Percentiles rank a stretch among this genome's conserved stretches.
These are phyloP conservation scores for Hippocampus comes DNA, from an alignment of 2,113 vertebrate genomes.

Conservation along the genomic window DNA sequence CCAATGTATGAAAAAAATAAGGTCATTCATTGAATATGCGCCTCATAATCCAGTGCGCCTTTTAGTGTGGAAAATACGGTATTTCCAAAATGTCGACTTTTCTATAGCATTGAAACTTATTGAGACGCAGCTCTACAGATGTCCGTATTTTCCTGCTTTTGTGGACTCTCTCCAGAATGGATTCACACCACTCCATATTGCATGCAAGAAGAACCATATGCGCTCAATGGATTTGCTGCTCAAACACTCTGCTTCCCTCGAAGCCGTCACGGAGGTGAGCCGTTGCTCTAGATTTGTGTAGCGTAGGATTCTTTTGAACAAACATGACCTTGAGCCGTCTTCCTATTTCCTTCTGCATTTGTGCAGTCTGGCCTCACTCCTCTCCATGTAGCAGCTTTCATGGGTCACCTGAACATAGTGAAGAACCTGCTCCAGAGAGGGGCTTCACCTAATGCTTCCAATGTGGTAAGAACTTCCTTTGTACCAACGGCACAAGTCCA, in stretches of 20 bases:
- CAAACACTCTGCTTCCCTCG: slow-evolving; percentile 90
- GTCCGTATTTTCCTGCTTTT: neutral
- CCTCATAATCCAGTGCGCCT: no score
- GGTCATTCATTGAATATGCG: no score
- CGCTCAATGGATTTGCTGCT: slow-evolving; percentile 94
- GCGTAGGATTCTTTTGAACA: neutral
- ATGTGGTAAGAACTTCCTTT: slow-evolving; percentile 81
- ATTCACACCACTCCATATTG: slow-evolving; percentile 95
- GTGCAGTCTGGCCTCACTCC: slow-evolving; percentile 92
- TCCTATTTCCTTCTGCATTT: slow-evolving; percentile 22
- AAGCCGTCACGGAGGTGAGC: slow-evolving; percentile 92
- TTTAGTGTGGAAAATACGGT: no score
- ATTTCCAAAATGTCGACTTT: no score
- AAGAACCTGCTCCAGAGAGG: slow-evolving; percentile 90
- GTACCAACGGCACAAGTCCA: neutral
- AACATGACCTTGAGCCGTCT: neutral
- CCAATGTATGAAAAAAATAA: no score
- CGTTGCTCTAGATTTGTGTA: neutral
- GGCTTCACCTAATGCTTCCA: slow-evolving; percentile 95
- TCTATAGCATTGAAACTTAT: no score
- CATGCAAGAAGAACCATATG: slow-evolving; percentile 98
- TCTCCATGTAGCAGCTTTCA: slow-evolving; percentile 94
- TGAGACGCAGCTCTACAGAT: no score
- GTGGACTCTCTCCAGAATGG: slow-evolving; percentile 80
- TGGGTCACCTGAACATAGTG: slow-evolving; percentile 93